phyloP scores from a whole-genome alignment of 2,888 invertebrate species.

The Drosophila quinaria region DNA sequence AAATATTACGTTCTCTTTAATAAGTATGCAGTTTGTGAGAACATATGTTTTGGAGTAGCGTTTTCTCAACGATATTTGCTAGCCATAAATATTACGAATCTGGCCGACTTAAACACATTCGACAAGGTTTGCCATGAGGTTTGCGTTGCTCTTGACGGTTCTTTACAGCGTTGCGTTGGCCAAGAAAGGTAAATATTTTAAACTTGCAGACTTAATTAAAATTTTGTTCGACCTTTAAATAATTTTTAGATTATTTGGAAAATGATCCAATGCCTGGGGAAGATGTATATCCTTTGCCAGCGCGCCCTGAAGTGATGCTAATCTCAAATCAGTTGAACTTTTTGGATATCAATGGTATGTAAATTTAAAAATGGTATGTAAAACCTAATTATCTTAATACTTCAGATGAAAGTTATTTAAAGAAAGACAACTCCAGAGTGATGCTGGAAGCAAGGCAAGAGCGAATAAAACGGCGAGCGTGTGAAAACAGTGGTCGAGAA shows the following conservation, averaged over 20 bases:
- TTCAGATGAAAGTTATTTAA: background rate
- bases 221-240: background rate
- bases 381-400: no score
- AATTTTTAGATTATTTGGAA: background rate
- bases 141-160: conserved; percentile 7
- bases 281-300: background rate
- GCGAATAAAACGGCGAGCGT: background rate
- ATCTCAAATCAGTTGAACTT: background rate
- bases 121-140: background rate
- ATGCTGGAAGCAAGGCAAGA: no score
- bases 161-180: conserved; percentile 85
- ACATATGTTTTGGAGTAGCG: background rate
- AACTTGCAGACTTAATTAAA: background rate
- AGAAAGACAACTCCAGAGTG: background rate
- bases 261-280: background rate
- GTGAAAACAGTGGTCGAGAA: background rate
- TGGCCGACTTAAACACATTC: background rate
- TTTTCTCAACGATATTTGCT: background rate
- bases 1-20: background rate
- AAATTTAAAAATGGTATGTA: background rate
- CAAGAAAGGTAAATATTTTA: conserved; percentile 6
- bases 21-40: background rate
- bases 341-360: background rate
- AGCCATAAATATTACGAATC: conserved; percentile 15
- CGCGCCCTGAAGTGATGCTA: background rate